phyloP scores from a whole-genome alignment of 2,113 vertebrate genomes.

The Amia ocellicauda region DNA sequence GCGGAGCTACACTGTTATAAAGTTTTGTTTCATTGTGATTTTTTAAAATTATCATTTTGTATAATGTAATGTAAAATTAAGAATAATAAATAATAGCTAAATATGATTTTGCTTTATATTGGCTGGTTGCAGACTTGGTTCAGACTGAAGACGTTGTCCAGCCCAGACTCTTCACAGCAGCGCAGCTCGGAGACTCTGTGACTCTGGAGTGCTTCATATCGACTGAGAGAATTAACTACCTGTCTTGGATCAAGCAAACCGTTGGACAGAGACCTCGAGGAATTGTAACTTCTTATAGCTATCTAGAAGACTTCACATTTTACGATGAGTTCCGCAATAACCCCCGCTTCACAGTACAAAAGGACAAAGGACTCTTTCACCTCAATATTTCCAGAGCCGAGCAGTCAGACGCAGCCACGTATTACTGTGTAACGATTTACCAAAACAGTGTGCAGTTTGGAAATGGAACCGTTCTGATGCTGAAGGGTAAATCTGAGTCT shows the following conservation, averaged over 20 bases:
- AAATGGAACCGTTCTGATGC: constrained; percentile 16
- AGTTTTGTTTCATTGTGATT: no score
- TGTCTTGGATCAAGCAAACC: constrained; percentile 34
- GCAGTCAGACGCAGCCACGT: constrained; percentile 33
- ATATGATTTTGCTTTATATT: not conserved
- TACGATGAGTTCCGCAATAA: not conserved
- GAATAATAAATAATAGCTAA: not conserved
- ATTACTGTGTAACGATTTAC: constrained; percentile 31
- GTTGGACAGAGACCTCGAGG: constrained; percentile 19
- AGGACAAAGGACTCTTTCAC: constrained; percentile 27
- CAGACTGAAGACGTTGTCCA: constrained; percentile 2
- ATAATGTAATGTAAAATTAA: no score
- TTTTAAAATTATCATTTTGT: no score
- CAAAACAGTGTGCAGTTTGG: no score
- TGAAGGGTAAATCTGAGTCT: constrained; percentile 33
- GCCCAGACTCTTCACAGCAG: not conserved
- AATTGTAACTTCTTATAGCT: constrained; percentile 18
- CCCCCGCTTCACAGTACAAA: constrained; percentile 21
- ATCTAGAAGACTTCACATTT: not conserved
- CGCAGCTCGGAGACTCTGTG: constrained; percentile 25
- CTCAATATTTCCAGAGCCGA: constrained; percentile 19
- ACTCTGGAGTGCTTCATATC: constrained; percentile 23
- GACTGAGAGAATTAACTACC: fast-evolving
- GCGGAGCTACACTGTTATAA: no score
- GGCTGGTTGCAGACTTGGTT: not conserved